Evolutionary conservation across 2,113 vertebrate species (phyloP), one percentile per base, ranked within the genome.

Genomic region (Gobius niger): DNA sequence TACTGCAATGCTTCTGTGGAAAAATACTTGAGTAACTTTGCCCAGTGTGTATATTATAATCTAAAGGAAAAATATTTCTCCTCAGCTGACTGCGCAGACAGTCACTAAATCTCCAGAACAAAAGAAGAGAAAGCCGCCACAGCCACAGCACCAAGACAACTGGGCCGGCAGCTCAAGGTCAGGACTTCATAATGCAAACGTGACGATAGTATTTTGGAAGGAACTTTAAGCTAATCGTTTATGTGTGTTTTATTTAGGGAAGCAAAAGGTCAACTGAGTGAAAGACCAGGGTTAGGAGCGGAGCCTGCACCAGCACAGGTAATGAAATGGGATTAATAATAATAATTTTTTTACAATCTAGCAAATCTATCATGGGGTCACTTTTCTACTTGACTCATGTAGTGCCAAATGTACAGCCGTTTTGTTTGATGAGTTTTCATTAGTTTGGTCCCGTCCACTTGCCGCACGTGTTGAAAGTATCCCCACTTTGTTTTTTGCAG

Each of bases 261-360:
- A 4, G 65, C 46, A 6, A 87, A 40, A 12, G 12, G 77, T 73
- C 91, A 91, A 86, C 84, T 63, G 56, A 87, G 86, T 6, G 93
- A 94, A 1, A 86, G 93, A 65, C 93, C 93, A 63, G 93, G 93
- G 61, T 78, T 93, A 65, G 93, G 93, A 18, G 67, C 89, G 7
- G 90, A 92, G 72, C 85, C 88, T 34, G 68, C 50, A 1, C 88
- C 84, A 75, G 91, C 91, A 78, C 44, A 85, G 75, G 0, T 69
- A 0, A 44, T 71, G 61, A 13, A 46, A 63, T 52, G 65, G 19
- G 54, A 57, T 10, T 34, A 24, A 24, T 56, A 12, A 24, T 7
- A 12, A 18, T 46, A 46, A 46, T 46, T 7, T 11, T 1, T 11
- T 1, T 46, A 46, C 44, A 3, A 3, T 46, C 44, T n/a, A 46